A percentile compares a stretch with the other conserved stretches of the same genome.
These are phyloP conservation scores for Aspidoscelis tigris DNA, from an alignment of 2,113 vertebrate genomes.

Conservation along the genomic window DNA sequence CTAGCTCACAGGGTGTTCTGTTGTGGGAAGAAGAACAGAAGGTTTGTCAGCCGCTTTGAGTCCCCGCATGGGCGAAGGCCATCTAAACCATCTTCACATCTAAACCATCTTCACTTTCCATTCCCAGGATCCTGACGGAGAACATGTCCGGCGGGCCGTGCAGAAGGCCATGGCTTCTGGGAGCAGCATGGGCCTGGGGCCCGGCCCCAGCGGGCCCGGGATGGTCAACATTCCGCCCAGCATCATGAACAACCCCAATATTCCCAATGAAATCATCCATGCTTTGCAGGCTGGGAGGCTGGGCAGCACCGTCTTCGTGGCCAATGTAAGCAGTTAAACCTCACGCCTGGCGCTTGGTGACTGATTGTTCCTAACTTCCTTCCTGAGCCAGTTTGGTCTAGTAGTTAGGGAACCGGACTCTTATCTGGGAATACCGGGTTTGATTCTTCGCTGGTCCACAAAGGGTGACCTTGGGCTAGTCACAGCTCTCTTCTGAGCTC, in stretches of 20 bases:
- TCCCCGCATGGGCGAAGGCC: neutral
- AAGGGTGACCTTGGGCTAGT: too few relatives aligned
- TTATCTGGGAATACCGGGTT: too few relatives aligned
- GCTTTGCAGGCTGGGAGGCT: slow-evolving; percentile 95
- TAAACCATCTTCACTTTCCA: neutral
- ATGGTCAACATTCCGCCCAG: slow-evolving; percentile 94
- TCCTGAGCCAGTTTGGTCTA: too few relatives aligned
- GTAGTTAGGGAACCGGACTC: too few relatives aligned
- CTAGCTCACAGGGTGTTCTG: too few relatives aligned
- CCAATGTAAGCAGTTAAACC: slow-evolving; percentile 84
- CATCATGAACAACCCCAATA: slow-evolving; percentile 96
- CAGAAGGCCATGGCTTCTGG: slow-evolving; percentile 84
- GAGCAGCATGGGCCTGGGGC: slow-evolving; percentile 82
- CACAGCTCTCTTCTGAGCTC: too few relatives aligned
- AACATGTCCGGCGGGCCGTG: slow-evolving; percentile 92
- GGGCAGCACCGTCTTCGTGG: slow-evolving; percentile 94
- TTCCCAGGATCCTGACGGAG: slow-evolving; percentile 89
- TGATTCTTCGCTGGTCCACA: too few relatives aligned
- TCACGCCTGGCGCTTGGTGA: too few relatives aligned
- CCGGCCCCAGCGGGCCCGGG: slow-evolving; percentile 84
- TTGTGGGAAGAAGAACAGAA: too few relatives aligned
- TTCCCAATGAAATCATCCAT: slow-evolving; percentile 95
- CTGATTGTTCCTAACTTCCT: too few relatives aligned
- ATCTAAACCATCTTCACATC: neutral
- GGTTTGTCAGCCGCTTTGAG: too few relatives aligned